Conservation (phyloP, 2,888 invertebrate species). For the Priocnemis perturbator region DNA sequence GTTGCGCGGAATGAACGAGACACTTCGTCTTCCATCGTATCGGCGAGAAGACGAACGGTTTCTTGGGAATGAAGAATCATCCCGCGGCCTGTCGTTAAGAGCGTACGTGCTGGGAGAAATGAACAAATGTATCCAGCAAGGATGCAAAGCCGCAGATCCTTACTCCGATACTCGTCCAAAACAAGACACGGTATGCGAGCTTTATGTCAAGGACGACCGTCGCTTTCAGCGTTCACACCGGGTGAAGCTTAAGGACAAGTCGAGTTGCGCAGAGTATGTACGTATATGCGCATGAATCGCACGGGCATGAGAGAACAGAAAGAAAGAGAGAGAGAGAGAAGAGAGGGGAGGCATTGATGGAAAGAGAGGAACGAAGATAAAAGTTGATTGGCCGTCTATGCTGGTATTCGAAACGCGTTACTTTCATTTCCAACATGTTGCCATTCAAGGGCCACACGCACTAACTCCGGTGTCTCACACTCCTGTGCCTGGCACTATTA, state of each 20-base stretch:
- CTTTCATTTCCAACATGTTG: constrained; percentile 57
- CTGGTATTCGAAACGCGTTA: constrained; percentile 55
- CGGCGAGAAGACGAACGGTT: too few species aligned
- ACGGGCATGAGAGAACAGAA: constrained; percentile 6
- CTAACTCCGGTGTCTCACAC: constrained; percentile 1
- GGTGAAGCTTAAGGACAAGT: constrained; percentile 44
- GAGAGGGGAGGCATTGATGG: constrained; percentile 3
- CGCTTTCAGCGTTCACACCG: constrained; percentile 53
- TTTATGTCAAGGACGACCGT: constrained; percentile 67
- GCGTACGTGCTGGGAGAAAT: too few species aligned
- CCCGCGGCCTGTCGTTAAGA: too few species aligned
- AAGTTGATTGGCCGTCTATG: constrained; percentile 12
- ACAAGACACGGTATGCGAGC: constrained; percentile 47
- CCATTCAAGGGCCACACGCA: constrained; percentile 10
- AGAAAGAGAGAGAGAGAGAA: constrained; percentile 7
- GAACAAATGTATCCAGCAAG: too few species aligned
- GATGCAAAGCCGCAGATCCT: too few species aligned
- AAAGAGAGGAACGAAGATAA: constrained; percentile 6
- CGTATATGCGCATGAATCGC: constrained; percentile 10
- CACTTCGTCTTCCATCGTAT: too few species aligned
- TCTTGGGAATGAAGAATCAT: too few species aligned
- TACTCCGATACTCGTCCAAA: too few species aligned
- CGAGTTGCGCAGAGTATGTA: constrained; percentile 20
- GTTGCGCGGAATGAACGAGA: too few species aligned
- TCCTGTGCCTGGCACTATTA: constrained; percentile 1